Conservation (phyloP, 2,888 invertebrate species). For the Artemia sinica region DNA sequence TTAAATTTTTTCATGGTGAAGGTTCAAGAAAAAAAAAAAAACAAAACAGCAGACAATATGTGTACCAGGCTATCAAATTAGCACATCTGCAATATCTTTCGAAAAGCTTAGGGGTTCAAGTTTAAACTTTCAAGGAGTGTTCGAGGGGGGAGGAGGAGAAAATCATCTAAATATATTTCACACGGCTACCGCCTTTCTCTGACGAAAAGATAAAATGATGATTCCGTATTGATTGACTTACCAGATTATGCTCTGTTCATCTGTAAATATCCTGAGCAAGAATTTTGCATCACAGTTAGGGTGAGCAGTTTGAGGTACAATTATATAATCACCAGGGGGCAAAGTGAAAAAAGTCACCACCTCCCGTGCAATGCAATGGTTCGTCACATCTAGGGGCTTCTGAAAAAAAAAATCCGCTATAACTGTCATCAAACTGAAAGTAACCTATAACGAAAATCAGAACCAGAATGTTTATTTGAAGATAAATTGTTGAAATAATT, state of each 20-base stretch:
- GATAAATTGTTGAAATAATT: no score
- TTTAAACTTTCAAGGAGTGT: not conserved
- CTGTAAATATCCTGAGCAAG: conserved; percentile 49
- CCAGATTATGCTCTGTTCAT: conserved; percentile 55
- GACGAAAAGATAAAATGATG: conserved; percentile 16
- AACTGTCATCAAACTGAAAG: no score
- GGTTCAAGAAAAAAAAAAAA: no score
- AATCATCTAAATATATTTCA: conserved; percentile 5
- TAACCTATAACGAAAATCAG: no score
- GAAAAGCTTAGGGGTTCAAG: not conserved
- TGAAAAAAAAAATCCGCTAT: conserved; percentile 28
- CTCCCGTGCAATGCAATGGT: conserved; percentile 46
- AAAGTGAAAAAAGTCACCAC: conserved; percentile 55
- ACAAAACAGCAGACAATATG: no score
- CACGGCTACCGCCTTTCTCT: not conserved
- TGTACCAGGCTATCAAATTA: not conserved
- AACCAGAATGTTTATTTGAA: no score
- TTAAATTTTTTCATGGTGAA: no score
- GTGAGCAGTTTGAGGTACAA: conserved; percentile 50
- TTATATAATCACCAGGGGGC: conserved; percentile 53
- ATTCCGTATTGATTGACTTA: conserved; percentile 29
- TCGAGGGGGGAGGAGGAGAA: not conserved
- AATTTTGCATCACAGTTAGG: conserved; percentile 51
- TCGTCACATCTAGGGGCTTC: conserved; percentile 49
- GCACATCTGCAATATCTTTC: conserved; percentile 10